These are phyloP conservation scores for Cydia amplana DNA, from an alignment of 1,140 invertebrate genomes.

Conservation along the genomic window DNA sequence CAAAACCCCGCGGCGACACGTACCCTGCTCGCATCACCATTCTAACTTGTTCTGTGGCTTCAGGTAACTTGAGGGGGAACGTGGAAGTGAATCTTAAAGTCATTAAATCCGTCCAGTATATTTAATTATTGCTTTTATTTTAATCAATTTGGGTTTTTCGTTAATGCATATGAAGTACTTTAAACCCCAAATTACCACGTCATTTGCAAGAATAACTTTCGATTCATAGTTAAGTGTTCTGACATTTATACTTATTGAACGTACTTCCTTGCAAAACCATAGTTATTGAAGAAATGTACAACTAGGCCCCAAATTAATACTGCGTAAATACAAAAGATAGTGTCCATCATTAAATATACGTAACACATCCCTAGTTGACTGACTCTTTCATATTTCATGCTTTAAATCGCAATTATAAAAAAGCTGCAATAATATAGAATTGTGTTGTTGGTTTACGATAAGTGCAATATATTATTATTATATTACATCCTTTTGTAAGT, in stretches of 20 bases:
- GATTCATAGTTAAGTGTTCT: neutral
- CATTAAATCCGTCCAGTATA: neutral
- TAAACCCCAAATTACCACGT: neutral
- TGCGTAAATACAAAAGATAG: slow-evolving; percentile 13
- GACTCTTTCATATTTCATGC: slow-evolving; percentile 15
- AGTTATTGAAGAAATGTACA: neutral
- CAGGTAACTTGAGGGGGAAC: too few species aligned
- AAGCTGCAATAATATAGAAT: too few species aligned
- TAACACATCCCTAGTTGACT: slow-evolving; percentile 15
- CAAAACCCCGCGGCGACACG: too few species aligned
- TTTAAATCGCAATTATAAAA: neutral
- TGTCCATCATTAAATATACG: slow-evolving; percentile 27
- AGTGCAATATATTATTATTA: too few species aligned
- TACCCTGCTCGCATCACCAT: too few species aligned
- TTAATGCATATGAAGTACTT: too few species aligned
- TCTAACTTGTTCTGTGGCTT: too few species aligned
- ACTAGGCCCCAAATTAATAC: neutral
- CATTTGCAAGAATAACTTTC: neutral
- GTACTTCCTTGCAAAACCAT: neutral
- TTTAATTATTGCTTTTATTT: neutral
- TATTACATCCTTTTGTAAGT: too few species aligned
- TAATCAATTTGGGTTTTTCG: neutral
- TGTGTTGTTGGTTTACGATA: too few species aligned
- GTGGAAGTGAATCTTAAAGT: too few species aligned
- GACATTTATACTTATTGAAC: neutral